Evolutionary conservation across 2,888 invertebrate genomes (phyloP), one percentile per base, ranked within the genome.

Genomic region (Andrena haemorrhoa): DNA sequence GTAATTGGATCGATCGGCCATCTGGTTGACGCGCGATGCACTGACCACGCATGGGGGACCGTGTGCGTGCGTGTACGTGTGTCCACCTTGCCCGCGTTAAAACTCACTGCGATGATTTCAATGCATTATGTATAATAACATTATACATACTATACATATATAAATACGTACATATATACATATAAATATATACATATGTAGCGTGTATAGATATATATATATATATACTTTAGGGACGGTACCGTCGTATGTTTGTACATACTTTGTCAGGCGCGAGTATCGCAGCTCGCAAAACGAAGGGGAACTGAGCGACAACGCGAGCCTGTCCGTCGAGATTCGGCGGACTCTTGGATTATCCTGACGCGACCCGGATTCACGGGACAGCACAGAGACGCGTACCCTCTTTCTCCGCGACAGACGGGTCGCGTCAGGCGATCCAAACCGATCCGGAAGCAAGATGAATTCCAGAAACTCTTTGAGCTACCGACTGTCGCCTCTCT

Each of bases 71-170:
- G 60, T 35, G 47, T 69, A 69, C 58, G 56, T 63, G 65, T 51
- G 64, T 77, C 73, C 73, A 68, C 26, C 65, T 80, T 56, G 51
- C 69, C 61, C 75, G 70, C 84, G 73, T 84, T 73, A 76, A 16
- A 79, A 76, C 70, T 73, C 84, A 79, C 79, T 70, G 75, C 84
- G 84, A 84, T 77, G 71, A 84, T 65, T 80, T 71, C 76, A 68
- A 84, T 84, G 72, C 74, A 75, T 77, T 77, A 80, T 84, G 83
- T 84, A 76, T 74, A 71, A 76, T 83, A 80, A 80, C 68, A 72
- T 84, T 84, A 84, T 76, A 84, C 78, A 81, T 82, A 86, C 72
- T 79, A 80, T 80, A 83, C 66, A 76, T 73, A 83, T 65, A 80
- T 66, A 78, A 63, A 82, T 78, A 78, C 51, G 79, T 61, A 68